Conservation (phyloP, 2,888 invertebrate species). For the Shargacucullia verbasci region DNA sequence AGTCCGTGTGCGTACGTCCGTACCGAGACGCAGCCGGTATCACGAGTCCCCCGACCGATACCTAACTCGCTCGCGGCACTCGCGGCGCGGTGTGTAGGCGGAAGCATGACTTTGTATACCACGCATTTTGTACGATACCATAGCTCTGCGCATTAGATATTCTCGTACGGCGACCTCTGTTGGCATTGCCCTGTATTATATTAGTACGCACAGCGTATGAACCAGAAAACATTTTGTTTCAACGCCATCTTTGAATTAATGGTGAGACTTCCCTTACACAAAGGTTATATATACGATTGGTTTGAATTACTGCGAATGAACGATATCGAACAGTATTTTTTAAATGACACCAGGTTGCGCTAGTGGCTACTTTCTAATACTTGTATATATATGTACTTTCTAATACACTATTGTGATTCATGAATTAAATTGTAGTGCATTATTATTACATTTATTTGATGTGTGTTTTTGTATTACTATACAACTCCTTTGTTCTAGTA, state of each 20-base stretch:
- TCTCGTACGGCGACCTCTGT: slow-evolving; percentile 37
- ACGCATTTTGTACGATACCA: slow-evolving; percentile 47
- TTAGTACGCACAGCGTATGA: background rate
- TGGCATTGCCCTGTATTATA: slow-evolving; percentile 1
- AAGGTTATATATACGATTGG: background rate
- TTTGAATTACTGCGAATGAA: background rate
- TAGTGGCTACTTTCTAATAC: slow-evolving; percentile 4
- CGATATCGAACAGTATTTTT: background rate
- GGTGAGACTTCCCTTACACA: background rate
- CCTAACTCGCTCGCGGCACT: slow-evolving; percentile 28
- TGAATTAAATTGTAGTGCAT: too few relatives aligned
- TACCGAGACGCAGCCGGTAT: slow-evolving; percentile 54
- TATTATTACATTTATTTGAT: too few relatives aligned
- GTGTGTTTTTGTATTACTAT: too few relatives aligned
- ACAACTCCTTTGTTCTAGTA: too few relatives aligned
- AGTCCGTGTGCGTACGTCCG: slow-evolving; percentile 51
- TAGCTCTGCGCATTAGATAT: slow-evolving; percentile 41
- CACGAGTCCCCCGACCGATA: slow-evolving; percentile 36
- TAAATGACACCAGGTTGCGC: background rate
- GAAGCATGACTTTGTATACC: slow-evolving; percentile 54
- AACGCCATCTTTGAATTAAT: slow-evolving; percentile 27
- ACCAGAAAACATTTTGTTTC: too few relatives aligned
- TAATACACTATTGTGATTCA: too few relatives aligned
- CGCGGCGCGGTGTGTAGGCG: slow-evolving; percentile 52
- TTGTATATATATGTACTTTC: too few relatives aligned